Base-by-base conservation (phyloP, 2,113 vertebrate genomes). In the Nanorana parkeri region DNA sequence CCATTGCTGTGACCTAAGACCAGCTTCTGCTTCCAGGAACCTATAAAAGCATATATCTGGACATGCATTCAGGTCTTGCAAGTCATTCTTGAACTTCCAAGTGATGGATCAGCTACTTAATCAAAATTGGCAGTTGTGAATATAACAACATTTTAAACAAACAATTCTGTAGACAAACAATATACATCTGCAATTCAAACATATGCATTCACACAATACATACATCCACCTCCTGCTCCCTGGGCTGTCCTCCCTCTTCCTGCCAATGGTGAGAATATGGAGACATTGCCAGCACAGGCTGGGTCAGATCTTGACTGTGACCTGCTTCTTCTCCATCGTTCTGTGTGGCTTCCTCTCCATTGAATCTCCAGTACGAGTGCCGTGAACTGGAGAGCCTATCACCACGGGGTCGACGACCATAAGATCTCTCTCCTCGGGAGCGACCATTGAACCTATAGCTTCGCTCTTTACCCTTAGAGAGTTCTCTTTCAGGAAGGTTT, bases 211-310 rank as follows among this genome's bases (percentile, higher is more conserved):
- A 60, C n/a, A 23, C 19, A 74, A 68, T 51, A 76, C 80, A 51
- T 55, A 83, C 80, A 66, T 83, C 80, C 80, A 83, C 80, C 80
- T 83, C 80, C 80, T 83, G 80, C 80, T 83, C 80, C 80, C 80
- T 47, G 19, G 80, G 80, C 63, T 83, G 71, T 68, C 64, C 71
- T 47, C 32, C 64, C 55, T 75, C 69, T 56, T 83, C 80, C 24
- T 83, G 71, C 80, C 80, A 83, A 47, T 74, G 69, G 21, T 72
- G 47, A 17, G 63, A 41, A 76, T 68, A 75, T 76, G 71, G 51
- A 83, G 80, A 63, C 28, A 83, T 83, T 32, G 72, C 80, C 52
- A 76, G 26, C 17, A 76, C 71, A 20, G 80, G 71, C 55, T 67
- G 71, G 41, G 72, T 19, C 13, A 68, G 73, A 76, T 83, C 80